A percentile compares a stretch with the other conserved stretches of the same genome.
These are phyloP conservation scores for Ptychobarbus kaznakovi DNA, from an alignment of 2,797 vertebrate genomes.

Conservation along the genomic window DNA sequence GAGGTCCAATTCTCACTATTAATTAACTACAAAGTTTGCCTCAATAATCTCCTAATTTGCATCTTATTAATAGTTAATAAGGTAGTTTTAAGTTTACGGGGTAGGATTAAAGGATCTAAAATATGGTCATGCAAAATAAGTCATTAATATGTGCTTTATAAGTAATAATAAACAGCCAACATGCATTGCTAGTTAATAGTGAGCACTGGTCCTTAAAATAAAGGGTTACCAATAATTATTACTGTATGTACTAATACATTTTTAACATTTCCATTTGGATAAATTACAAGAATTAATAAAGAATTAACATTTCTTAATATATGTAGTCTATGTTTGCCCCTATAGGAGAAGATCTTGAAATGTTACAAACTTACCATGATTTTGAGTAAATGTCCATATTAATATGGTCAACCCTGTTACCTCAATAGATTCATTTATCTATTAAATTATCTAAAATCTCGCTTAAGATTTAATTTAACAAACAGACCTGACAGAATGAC, in stretches of 20 bases:
- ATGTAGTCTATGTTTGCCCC: background rate
- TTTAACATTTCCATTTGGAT: background rate
- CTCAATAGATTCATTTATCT: background rate
- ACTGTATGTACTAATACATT: background rate
- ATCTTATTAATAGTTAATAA: background rate
- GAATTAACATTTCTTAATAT: background rate
- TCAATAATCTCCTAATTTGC: background rate
- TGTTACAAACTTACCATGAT: background rate
- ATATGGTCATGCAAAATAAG: background rate
- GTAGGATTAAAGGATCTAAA: background rate
- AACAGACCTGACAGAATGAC: background rate
- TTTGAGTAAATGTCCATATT: background rate
- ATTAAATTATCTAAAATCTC: background rate
- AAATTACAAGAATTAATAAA: background rate
- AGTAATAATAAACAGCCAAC: background rate
- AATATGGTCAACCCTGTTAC: background rate
- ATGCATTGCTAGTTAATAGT: background rate
- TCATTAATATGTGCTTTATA: background rate
- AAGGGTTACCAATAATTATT: background rate
- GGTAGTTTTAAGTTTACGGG: background rate
- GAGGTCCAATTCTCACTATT: background rate
- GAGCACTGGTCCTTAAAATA: background rate
- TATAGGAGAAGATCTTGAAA: background rate
- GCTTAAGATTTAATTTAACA: background rate
- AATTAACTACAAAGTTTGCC: background rate